Percentiles rank a stretch among this genome's conserved stretches.
These are phyloP conservation scores for Drosophila persimilis DNA, from an alignment of 1,140 invertebrate species.

Conservation along the genomic window DNA sequence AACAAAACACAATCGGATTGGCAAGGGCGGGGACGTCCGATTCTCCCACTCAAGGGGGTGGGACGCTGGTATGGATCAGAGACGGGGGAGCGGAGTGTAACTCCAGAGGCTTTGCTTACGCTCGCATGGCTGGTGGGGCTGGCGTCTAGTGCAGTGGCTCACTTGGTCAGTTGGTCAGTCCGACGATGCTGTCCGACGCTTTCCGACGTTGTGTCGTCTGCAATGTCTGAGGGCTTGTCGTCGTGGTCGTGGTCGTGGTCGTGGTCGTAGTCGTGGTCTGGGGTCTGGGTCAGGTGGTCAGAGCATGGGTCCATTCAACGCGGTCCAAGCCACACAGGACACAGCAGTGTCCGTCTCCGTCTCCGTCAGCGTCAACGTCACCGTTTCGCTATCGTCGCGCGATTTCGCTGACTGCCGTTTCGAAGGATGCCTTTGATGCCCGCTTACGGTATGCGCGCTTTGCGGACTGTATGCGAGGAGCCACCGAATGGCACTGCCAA, in stretches of 20 bases:
- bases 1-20: constrained; percentile 36
- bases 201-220: neutral
- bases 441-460: constrained; percentile 41
- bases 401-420: too few species aligned
- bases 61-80: neutral
- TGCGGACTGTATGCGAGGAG: constrained; percentile 74
- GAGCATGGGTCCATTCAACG: too few species aligned
- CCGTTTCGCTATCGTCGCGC: too few species aligned
- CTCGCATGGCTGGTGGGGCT: constrained; percentile 13
- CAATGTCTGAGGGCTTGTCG: neutral
- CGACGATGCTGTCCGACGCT: constrained; percentile 5
- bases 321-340: neutral
- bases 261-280: constrained; percentile 12
- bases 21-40: neutral
- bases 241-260: constrained; percentile 5
- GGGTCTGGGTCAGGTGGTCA: constrained; percentile 4
- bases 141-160: constrained; percentile 5
- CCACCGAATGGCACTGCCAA: constrained; percentile 74
- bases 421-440: constrained; percentile 1
- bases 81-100: constrained; percentile 2
- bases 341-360: neutral
- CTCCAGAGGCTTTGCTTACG: constrained; percentile 46
- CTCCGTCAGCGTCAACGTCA: neutral
- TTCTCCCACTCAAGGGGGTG: too few species aligned
- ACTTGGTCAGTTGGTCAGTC: constrained; percentile 32